phyloP scores from a whole-genome alignment of 2,113 vertebrate species.

The Phoxinus phoxinus region DNA sequence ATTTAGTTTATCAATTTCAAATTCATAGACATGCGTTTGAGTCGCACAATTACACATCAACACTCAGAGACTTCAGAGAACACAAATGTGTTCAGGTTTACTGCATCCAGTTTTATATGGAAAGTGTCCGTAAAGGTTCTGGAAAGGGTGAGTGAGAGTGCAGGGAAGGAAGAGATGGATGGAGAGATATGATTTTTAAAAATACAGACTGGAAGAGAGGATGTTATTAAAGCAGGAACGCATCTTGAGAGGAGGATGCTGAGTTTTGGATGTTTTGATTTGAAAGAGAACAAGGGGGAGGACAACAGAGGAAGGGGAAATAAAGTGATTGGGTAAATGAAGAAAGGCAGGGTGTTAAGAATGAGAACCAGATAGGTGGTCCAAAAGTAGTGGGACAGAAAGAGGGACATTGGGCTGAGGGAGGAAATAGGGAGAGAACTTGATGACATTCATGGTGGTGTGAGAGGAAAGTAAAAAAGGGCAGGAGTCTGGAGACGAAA shows the following conservation, averaged over 20 bases:
- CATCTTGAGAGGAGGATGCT: not conserved
- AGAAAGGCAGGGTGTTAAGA: not conserved
- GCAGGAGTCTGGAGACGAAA: conserved; percentile 15
- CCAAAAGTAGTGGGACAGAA: conserved; percentile 29
- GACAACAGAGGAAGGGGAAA: not conserved
- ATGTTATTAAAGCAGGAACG: not conserved
- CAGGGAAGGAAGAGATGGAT: conserved; percentile 33
- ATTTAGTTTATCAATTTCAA: not conserved
- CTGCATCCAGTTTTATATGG: not conserved
- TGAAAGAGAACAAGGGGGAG: conserved; percentile 56
- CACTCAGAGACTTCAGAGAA: not conserved
- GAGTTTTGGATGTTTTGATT: conserved; percentile 67
- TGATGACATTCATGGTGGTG: conserved; percentile 13
- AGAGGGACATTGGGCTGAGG: conserved; percentile 55
- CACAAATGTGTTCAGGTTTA: conserved; percentile 13
- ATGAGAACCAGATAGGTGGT: conserved; percentile 24
- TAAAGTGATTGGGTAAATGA: not conserved
- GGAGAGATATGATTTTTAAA: conserved; percentile 14
- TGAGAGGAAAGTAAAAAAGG: conserved; percentile 45
- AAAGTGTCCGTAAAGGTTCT: not conserved
- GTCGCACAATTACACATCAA: conserved; percentile 2
- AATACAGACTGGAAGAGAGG: not conserved
- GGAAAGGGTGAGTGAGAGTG: not conserved
- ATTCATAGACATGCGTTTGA: not conserved
- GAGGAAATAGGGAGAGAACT: conserved; percentile 31